Evolutionary conservation across 2,797 vertebrate species (phyloP), one percentile per base, ranked within the genome.

Genomic region (Gymnothorax reevesii): DNA sequence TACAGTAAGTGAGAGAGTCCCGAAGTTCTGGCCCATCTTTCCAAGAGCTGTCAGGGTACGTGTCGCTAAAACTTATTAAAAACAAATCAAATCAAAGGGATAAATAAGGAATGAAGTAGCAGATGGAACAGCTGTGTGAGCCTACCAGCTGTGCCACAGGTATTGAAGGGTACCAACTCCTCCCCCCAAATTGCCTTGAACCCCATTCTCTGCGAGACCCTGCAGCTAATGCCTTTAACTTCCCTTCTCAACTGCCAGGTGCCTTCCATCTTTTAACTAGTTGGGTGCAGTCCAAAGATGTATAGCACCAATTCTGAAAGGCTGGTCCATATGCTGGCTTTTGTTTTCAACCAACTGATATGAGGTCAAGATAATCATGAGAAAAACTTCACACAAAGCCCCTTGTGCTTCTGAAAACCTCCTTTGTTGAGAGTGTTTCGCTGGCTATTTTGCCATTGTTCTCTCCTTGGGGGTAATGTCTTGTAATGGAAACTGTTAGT

Each of bases 21-120:
- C 49, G 73, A 64, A 52, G 66, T 57, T 75, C 82, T 25, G 69
- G 83, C 49, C 25, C 85, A 79, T 33, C 86, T 87, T 88, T 87
- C 88, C 87, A 82, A 83, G 79, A 87, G 89, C 87, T 88, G 84
- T 85, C 83, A 57, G 54, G 85, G 84, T 80, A 87, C 83, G 86
- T 86, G 79, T 86, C 71, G 64, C 89, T 88, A 59, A 52, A 80
- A 89, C 87, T 88, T 82, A 88, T 85, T 49, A 86, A 88, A 62
- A 57, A 57, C 66, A 52, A 71, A 54, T 20, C 71, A 27, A 86
- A 86, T 86, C 88, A 89, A 86, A 66, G 86, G 86, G 88, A 90
- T 90, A 88, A 90, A 91, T 90, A 87, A 88, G 87, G 86, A 83
- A 88, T 89, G 88, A 91, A 87, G 77, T 84, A 27, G 87, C 85